Percentiles rank a stretch among this genome's conserved stretches.
phyloP scores from a whole-genome alignment of 2,888 invertebrate genomes.

The Phlogophora meticulosa region DNA sequence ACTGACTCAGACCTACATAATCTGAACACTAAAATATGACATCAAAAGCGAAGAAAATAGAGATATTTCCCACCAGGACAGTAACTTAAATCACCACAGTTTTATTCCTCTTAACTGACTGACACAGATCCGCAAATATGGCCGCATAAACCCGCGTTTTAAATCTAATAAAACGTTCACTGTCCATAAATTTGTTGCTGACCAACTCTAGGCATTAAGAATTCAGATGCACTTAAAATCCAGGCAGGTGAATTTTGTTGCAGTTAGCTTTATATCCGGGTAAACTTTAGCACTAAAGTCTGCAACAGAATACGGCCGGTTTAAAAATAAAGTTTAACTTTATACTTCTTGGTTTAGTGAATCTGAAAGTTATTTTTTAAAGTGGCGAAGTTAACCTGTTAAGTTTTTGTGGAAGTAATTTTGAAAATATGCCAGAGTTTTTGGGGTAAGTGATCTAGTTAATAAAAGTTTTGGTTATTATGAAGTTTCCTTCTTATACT shows the following conservation, averaged over 20 bases:
- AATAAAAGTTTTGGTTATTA: conserved; percentile 17
- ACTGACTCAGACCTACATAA: no score
- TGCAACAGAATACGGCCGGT: conserved; percentile 52
- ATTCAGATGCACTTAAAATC: conserved; percentile 69
- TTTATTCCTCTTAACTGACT: neutral
- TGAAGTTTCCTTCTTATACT: conserved; percentile 9
- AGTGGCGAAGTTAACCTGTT: conserved; percentile 44
- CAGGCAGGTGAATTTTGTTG: conserved; percentile 47
- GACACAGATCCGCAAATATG: neutral
- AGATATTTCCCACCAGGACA: neutral
- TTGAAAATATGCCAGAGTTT: conserved; percentile 45
- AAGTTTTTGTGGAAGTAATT: conserved; percentile 40
- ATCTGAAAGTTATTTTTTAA: conserved; percentile 59
- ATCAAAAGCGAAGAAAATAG: neutral
- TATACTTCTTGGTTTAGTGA: conserved; percentile 55
- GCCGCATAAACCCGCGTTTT: conserved; percentile 21
- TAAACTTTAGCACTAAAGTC: conserved; percentile 53
- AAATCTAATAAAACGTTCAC: conserved; percentile 55
- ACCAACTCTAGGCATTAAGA: conserved; percentile 60
- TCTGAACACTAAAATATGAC: neutral
- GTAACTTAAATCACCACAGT: neutral
- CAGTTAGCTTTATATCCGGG: conserved; percentile 45
- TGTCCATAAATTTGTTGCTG: conserved; percentile 55
- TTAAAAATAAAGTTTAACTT: conserved; percentile 57
- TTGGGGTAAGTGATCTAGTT: conserved; percentile 17